A percentile compares a stretch with the other conserved stretches of the same genome.
Conservation (phyloP, 2,797 vertebrate species). For the Hypotaenidia philippensis region DNA sequence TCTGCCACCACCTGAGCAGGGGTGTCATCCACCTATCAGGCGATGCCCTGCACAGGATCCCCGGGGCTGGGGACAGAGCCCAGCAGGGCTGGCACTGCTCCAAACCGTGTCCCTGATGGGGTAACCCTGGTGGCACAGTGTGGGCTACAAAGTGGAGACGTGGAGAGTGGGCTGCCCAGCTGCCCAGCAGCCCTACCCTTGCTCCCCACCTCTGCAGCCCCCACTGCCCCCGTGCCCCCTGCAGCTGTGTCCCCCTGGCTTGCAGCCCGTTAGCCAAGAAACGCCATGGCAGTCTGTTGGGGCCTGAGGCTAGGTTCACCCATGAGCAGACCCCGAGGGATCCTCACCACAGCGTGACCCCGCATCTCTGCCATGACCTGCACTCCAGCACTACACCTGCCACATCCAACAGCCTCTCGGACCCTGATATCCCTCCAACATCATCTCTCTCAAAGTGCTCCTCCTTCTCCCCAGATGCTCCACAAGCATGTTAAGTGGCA, state of each 20-base stretch:
- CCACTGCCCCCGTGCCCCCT: accelerated
- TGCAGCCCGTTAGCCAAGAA: accelerated
- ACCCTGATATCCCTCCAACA: background rate
- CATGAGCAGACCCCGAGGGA: background rate
- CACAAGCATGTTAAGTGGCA: accelerated
- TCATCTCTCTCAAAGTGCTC: background rate
- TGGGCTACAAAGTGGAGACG: background rate
- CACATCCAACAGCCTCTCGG: accelerated
- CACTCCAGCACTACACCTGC: background rate
- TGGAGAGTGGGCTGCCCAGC: background rate
- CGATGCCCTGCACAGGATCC: background rate
- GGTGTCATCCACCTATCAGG: background rate
- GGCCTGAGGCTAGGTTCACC: background rate
- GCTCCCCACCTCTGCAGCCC: background rate
- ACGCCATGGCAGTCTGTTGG: accelerated
- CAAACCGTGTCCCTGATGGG: background rate
- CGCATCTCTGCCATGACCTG: accelerated
- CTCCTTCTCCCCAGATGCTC: background rate
- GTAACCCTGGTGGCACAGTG: accelerated
- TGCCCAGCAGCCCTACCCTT: background rate
- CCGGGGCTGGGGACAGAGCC: background rate
- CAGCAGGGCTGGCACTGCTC: background rate
- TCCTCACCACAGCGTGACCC: accelerated
- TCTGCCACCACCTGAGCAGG: background rate
- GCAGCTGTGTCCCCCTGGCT: background rate